phyloP scores from a whole-genome alignment of 2,888 invertebrate species.

The Torymus texanus region DNA sequence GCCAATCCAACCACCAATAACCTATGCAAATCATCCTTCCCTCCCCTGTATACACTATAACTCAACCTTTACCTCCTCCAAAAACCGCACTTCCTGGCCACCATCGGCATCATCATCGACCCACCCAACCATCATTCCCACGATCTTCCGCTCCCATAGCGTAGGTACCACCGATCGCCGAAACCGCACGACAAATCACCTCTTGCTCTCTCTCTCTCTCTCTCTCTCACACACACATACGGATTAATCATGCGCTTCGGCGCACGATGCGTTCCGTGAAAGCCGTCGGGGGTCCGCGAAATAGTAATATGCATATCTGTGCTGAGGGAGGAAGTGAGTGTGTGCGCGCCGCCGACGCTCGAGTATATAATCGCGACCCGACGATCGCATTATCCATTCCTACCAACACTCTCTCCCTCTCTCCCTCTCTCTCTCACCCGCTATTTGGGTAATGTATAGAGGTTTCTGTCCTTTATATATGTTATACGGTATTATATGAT shows the following conservation, averaged over 20 bases:
- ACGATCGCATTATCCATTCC: conserved; percentile 41
- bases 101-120: too few relatives aligned
- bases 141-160: too few relatives aligned
- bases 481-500: conserved; percentile 10
- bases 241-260: conserved; percentile 9
- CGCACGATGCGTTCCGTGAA: conserved; percentile 7
- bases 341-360: background rate
- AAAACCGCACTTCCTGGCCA: too few relatives aligned
- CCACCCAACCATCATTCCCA: too few relatives aligned
- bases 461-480: too few relatives aligned
- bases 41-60: too few relatives aligned
- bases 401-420: background rate
- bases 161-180: too few relatives aligned
- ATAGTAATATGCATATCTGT: conserved; percentile 28
- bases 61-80: too few relatives aligned
- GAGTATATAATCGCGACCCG: conserved; percentile 1
- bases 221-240: background rate
- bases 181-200: conserved; percentile 44
- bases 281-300: conserved; percentile 17
- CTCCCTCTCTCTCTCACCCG: background rate
- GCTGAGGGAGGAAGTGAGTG: conserved; percentile 17
- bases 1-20: too few relatives aligned
- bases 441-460: background rate
- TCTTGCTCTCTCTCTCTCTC: conserved; percentile 34
- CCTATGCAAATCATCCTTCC: too few relatives aligned